Evolutionary conservation across 2,113 vertebrate species (phyloP).

Genomic region (Saimiri boliviensis): DNA sequence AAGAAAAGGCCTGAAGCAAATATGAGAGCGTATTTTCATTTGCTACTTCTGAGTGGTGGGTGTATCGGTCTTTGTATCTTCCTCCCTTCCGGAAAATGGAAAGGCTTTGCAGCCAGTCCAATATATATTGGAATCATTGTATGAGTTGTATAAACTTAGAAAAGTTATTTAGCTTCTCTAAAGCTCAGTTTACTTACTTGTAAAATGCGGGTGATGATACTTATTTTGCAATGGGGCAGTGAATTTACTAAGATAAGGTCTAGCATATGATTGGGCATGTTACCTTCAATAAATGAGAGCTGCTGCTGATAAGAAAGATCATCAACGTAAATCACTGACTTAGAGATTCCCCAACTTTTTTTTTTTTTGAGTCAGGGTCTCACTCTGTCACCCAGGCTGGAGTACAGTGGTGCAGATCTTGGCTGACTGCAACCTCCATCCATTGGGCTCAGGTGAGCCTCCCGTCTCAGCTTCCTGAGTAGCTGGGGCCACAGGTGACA

Average conservation of each 20-base stretch:
- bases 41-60: neutral
- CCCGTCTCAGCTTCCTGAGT: neutral
- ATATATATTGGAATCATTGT: neutral
- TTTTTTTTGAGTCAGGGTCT: neutral
- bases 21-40: accelerated
- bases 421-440: neutral
- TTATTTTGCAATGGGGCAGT: neutral
- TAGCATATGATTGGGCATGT: neutral
- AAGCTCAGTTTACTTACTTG: neutral
- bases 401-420: neutral
- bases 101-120: neutral
- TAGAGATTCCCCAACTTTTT: neutral
- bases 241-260: neutral
- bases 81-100: neutral
- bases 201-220: no score
- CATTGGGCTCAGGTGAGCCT: neutral
- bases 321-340: accelerated
- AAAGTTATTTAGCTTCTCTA: neutral
- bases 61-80: neutral
- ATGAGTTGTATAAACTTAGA: neutral
- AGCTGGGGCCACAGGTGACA: neutral
- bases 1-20: neutral
- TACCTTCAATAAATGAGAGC: neutral
- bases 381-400: neutral
- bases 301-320: neutral